phyloP scores from a whole-genome alignment of 2,113 vertebrate genomes.

The Cyprinodon tularosa region DNA sequence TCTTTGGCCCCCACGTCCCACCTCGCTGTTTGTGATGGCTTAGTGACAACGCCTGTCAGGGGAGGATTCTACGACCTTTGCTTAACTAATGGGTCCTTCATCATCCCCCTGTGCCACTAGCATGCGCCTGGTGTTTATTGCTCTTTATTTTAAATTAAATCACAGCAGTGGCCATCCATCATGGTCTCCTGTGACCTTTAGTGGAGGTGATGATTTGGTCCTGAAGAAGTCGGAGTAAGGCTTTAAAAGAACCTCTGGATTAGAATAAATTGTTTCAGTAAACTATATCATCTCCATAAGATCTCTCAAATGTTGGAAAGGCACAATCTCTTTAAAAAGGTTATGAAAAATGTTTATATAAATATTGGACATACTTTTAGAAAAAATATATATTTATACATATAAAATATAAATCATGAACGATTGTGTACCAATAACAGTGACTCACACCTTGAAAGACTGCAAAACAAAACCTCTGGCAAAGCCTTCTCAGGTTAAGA shows the following conservation, averaged over 20 bases:
- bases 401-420: too few species aligned
- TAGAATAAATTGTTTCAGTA: slow-evolving; percentile 28
- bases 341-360: slow-evolving; percentile 1
- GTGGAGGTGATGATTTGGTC: slow-evolving; percentile 73
- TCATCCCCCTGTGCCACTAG: slow-evolving; percentile 66
- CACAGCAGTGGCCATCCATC: slow-evolving; percentile 75
- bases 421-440: too few species aligned
- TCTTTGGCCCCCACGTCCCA: slow-evolving; percentile 43
- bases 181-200: slow-evolving; percentile 78
- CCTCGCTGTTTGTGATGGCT: slow-evolving; percentile 55
- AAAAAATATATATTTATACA: too few species aligned
- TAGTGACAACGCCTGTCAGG: slow-evolving; percentile 70
- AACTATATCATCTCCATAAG: neutral
- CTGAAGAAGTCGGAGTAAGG: slow-evolving; percentile 31
- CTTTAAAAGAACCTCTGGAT: slow-evolving; percentile 44
- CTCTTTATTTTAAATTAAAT: slow-evolving; percentile 84
- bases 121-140: slow-evolving; percentile 68
- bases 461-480: too few species aligned
- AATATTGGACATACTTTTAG: neutral
- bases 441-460: neutral
- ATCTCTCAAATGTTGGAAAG: neutral
- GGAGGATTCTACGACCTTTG: slow-evolving; percentile 84
- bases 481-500: too few species aligned
- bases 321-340: slow-evolving; percentile 3
- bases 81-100: slow-evolving; percentile 81